These are phyloP conservation scores for Riparia riparia DNA, from an alignment of 2,113 vertebrate species.

Conservation along the genomic window DNA sequence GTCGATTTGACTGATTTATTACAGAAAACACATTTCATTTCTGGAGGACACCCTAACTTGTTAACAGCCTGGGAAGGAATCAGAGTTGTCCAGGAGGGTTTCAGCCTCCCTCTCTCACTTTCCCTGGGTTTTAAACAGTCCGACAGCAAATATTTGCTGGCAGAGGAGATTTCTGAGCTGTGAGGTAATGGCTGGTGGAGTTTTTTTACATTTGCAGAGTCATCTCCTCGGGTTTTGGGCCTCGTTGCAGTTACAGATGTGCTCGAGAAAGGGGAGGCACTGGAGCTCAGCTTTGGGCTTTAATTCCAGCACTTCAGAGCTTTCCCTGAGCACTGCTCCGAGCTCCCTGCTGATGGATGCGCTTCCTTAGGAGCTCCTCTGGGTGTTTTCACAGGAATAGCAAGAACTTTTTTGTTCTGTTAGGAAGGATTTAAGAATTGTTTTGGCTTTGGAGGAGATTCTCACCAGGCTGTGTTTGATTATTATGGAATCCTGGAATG, in stretches of 20 bases:
- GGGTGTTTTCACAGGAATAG: not conserved
- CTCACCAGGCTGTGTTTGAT: not conserved
- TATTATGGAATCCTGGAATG: not conserved
- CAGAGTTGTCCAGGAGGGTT: not conserved
- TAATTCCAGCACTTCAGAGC: rapidly evolving
- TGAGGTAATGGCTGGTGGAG: constrained; percentile 42
- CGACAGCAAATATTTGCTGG: constrained; percentile 45
- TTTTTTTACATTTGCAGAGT: constrained; percentile 43
- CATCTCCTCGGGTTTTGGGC: constrained; percentile 54
- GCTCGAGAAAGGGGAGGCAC: not conserved
- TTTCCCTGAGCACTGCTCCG: not conserved
- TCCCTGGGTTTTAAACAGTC: not conserved
- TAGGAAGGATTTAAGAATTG: too few species aligned
- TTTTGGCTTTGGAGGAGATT: not conserved
- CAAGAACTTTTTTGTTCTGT: rapidly evolving
- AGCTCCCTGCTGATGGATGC: not conserved
- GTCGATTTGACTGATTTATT: not conserved
- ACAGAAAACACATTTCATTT: not conserved
- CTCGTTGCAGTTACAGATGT: constrained; percentile 16
- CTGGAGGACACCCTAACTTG: not conserved
- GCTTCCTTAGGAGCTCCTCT: not conserved
- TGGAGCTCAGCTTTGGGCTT: not conserved
- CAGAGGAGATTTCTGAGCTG: constrained; percentile 29
- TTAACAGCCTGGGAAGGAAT: constrained; percentile 2
- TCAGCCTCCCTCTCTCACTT: not conserved